Evolutionary conservation across 2,113 vertebrate species (phyloP), one percentile per base, ranked within the genome.

Genomic region (Cebus imitator): DNA sequence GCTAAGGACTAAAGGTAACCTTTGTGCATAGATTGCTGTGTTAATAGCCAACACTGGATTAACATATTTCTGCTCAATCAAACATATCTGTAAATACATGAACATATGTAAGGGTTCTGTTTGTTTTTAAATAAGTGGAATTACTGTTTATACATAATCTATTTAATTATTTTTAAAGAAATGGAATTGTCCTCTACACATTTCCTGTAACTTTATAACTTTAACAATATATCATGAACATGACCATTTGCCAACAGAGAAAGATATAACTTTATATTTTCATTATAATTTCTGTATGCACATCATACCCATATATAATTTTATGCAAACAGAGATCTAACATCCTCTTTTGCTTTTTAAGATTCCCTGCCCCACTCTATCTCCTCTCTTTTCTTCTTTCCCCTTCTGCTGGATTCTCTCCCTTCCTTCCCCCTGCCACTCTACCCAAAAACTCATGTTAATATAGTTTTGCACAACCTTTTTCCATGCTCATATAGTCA

Each of bases 141-240:
- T 58, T 18, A 68, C 7, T 35, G 32, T 68, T 21, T 66, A n/a
- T 32, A 50, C 16, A 57, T 73, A 64, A 64, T 64, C 27, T 64
- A 64, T 64, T 64, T 64, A 21, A 57, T 57, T 57, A 57, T 88
- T 64, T 75, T 40, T 64, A 87, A 82, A 82, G 40, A 87, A 93
- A 87, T 52, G 18, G 23, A 87, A 61, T 58, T 35, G 7, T 35
- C 66, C 66, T 68, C 17, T 66, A 30, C 16, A 43, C 12, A 50
- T 73, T 70, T 43, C 68, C 73, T 92, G 79, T 30, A 78, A 75
- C 12, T 40, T 1, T 18, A n/a, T 50, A n/a, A 70, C 72, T 72
- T 89, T 57, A 84, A 66, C n/a, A 75, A 40, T 90, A 61, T 52
- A 89, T 85, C 40, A 40, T 52, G 57, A 32, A 87, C 45, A 76